Evolutionary conservation across 2,113 vertebrate species (phyloP), one percentile per base, ranked within the genome.

Genomic region (Zosterops lateralis): DNA sequence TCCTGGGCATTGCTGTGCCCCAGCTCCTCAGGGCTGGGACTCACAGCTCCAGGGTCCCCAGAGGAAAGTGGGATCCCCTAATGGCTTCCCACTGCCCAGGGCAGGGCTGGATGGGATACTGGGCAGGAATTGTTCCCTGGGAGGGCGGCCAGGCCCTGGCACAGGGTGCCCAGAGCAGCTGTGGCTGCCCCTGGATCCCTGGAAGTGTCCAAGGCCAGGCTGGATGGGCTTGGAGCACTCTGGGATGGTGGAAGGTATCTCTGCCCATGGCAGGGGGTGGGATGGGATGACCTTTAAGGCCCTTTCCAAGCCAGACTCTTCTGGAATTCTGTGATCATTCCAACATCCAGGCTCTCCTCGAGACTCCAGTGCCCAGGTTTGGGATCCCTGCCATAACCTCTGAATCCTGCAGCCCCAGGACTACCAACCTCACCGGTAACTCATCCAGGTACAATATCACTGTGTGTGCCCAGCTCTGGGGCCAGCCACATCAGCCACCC

Each of bases 171-270:
- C 72, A 86, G 32, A 38, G 45, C 1, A 36, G 72, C 54, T 68
- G n/a, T 5, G 72, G 83, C 36, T 77, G 83, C 47, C 54, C 28
- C 72, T 56, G 81, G 5, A 61, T 53, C 54, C 38, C 47, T 53
- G 73, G 29, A 1, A 62, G n/a, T 70, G 64, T 0, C n/a, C 40
- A 24, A 34, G 53, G 53, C 45, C n/a, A 47, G 28, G 31, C 0
- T 72, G 42, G 53, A n/a, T 0, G 68, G 22, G 28, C 20, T 53
- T 38, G n/a, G 45, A 74, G 38, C 38, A 60, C 0, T 13, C 38
- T 60, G 53, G 38, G 3, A 1, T 1, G 2, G 10, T 45, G 53
- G 10, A 2, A 74, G 21, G 17, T 42, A 51, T 19, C 34, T 24
- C 19, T 48, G 50, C 29, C 20, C 14, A 3, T 19, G 50, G 50